Evolutionary conservation across 2,888 invertebrate genomes (phyloP), one percentile per base, ranked within the genome.

Genomic region (Rotaria socialis): DNA sequence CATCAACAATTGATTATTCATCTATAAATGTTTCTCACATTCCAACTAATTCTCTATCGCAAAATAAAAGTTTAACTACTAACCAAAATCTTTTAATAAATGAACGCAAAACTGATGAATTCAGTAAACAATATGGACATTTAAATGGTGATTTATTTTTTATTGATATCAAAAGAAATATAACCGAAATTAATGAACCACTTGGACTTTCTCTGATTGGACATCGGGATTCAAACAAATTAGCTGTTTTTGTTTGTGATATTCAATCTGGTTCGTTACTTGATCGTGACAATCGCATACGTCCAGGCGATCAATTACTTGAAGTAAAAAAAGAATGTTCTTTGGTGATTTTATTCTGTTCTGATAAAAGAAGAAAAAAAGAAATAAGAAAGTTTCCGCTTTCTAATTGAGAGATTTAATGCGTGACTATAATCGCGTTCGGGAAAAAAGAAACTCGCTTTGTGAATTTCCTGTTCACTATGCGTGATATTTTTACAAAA

Each of bases 161-260:
- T 14, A 47, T 80, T 80, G 80, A 80, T 80, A 80, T 80, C 4
- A 47, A 80, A 47, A 41, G 80, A 80, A 43, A 8, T 24, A 4
- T 47, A 47, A 10, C 43, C 3, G 67, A 67, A 67, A 67, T 67
- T 2, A 47, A 24, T 24, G 75, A 86, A 84, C 85, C 52, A 35
- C 80, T 86, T 27, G 86, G 86, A 19, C 27, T 86, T 56, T 74
- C 85, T 41, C 60, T 86, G 24, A 85, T 85, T 19, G 86, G 86
- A 22, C 85, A 86, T 84, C 56, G 85, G 6, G 85, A 86, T 85
- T 75, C 85, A 41, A 75, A 75, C 35, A 74, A 86, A 85, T 67
- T 85, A 27, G 85, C 85, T 52, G 86, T 86, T 22, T 86, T 86
- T 85, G 86, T 86, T n/a, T 86, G 86, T 55, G 86, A 75, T 16